Conservation (phyloP, 2,797 vertebrate genomes). For the Rhinella marina region DNA sequence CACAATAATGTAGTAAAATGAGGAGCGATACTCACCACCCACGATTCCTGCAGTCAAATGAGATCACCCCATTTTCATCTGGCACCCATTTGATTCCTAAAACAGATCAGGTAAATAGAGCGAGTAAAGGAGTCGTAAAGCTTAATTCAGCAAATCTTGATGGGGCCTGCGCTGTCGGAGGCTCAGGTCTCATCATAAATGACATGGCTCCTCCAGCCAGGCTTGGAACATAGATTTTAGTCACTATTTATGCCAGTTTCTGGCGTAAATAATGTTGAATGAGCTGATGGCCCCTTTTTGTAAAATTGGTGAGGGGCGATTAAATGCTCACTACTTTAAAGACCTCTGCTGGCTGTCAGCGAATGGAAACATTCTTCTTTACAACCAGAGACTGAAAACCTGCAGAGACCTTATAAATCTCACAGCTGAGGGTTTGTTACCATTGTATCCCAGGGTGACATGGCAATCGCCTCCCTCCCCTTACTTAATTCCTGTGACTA, state of each 20-base stretch:
- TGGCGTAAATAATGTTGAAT: too few species aligned
- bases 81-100: slow-evolving; percentile 93
- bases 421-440: not conserved
- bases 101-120: slow-evolving; percentile 31
- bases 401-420: not conserved
- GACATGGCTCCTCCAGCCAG: too few species aligned
- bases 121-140: not conserved
- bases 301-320: too few species aligned
- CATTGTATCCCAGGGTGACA: not conserved
- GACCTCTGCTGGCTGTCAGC: not conserved
- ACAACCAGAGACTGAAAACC: not conserved
- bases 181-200: too few species aligned
- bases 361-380: not conserved
- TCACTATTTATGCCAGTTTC: too few species aligned
- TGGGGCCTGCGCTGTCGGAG: too few species aligned
- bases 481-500: too few species aligned
- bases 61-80: slow-evolving; percentile 92
- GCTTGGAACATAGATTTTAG: too few species aligned
- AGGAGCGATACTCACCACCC: slow-evolving; percentile 82
- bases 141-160: not conserved
- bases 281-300: too few species aligned
- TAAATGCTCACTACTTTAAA: not conserved
- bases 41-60: slow-evolving; percentile 92
- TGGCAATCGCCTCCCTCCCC: not conserved
- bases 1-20: not conserved